A percentile compares a stretch with the other conserved stretches of the same genome.
Conservation (phyloP, 2,888 invertebrate genomes). For the Plagiodera versicolora region DNA sequence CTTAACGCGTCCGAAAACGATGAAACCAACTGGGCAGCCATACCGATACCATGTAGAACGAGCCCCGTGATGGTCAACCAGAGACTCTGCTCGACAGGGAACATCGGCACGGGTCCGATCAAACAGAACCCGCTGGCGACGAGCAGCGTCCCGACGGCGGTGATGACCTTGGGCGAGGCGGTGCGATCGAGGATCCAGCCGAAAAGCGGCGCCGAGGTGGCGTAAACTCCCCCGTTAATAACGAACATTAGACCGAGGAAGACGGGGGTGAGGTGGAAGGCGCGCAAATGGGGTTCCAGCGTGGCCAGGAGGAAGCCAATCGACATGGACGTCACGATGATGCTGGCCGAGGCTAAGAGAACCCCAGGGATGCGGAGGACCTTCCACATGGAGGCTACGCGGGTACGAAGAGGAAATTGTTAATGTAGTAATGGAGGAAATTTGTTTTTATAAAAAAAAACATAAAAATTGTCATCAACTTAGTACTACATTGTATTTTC, state of each 20-base stretch:
- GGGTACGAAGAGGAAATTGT: too few relatives aligned
- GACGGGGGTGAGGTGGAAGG: constrained; percentile 71
- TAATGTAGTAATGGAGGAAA: too few relatives aligned
- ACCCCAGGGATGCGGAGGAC: constrained; percentile 76
- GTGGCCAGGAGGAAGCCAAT: constrained; percentile 89
- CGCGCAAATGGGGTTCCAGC: constrained; percentile 81
- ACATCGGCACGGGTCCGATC: constrained; percentile 80
- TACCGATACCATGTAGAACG: constrained; percentile 78
- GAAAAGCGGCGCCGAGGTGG: constrained; percentile 76
- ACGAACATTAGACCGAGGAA: constrained; percentile 79
- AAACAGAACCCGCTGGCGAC: constrained; percentile 71
- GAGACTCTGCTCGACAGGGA: constrained; percentile 64
- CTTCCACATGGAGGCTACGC: constrained; percentile 68
- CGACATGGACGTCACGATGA: constrained; percentile 77
- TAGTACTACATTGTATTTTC: too few relatives aligned
- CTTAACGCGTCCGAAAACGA: constrained; percentile 83
- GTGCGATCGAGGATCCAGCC: constrained; percentile 76
- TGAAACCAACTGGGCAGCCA: constrained; percentile 82
- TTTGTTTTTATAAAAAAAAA: too few relatives aligned
- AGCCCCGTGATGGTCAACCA: constrained; percentile 72
- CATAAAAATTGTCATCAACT: too few relatives aligned
- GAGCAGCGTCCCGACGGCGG: constrained; percentile 67
- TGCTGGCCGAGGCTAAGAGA: constrained; percentile 68
- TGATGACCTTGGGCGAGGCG: constrained; percentile 68
- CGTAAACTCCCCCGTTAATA: constrained; percentile 81